These are phyloP conservation scores for Rhinogobius similis DNA, from an alignment of 2,113 vertebrate species.

Conservation along the genomic window DNA sequence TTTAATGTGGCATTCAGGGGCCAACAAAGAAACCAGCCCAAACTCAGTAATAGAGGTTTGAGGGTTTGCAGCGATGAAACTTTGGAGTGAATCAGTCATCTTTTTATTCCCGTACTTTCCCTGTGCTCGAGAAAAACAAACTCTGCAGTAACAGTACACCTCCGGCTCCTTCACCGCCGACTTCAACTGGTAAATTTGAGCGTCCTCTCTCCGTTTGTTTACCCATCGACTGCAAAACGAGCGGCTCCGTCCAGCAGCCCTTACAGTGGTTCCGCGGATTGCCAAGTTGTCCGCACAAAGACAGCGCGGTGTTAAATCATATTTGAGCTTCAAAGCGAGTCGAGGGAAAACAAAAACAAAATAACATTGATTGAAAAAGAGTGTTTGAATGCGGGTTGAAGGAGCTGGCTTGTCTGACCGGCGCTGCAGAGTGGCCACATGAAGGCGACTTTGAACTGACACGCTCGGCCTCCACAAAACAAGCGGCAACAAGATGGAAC, in stretches of 20 bases:
- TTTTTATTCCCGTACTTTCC: neutral
- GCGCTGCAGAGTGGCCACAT: constrained; percentile 11
- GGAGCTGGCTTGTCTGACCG: constrained; percentile 22
- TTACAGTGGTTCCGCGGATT: constrained; percentile 28
- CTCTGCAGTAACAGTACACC: neutral
- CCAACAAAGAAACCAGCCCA: too few relatives aligned
- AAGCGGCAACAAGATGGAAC: neutral
- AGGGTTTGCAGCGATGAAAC: too few relatives aligned
- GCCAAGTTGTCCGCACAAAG: constrained; percentile 34
- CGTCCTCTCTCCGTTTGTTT: neutral
- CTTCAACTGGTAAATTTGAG: neutral
- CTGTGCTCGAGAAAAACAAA: neutral
- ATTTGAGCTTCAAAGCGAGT: neutral
- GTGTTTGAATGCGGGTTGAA: constrained; percentile 21
- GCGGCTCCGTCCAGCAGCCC: constrained; percentile 18
- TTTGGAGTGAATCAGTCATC: neutral
- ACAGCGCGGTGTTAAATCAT: neutral
- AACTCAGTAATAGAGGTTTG: too few relatives aligned
- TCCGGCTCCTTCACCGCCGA: neutral
- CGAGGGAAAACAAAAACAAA: neutral
- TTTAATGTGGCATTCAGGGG: too few relatives aligned
- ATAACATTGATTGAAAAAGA: neutral
- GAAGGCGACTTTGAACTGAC: constrained; percentile 33
- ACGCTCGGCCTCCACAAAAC: constrained; percentile 22
- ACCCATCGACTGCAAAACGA: neutral